These are phyloP conservation scores for Coleophora deauratella DNA, from an alignment of 2,888 invertebrate species.

Conservation along the genomic window DNA sequence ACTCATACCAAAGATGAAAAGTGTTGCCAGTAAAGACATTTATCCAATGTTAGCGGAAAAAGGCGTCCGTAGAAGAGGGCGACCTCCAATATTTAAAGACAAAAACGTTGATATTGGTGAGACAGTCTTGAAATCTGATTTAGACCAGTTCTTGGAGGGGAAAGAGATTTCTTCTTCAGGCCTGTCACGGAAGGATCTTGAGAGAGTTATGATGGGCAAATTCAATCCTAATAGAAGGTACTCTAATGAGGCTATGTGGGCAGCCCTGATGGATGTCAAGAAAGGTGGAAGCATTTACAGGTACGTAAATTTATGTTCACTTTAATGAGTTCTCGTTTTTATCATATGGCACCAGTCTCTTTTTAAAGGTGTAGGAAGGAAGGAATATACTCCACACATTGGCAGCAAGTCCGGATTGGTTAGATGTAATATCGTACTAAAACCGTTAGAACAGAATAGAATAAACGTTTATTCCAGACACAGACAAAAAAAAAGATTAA, in stretches of 20 bases:
- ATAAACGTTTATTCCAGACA: too few relatives aligned
- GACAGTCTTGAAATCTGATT: conserved; percentile 59
- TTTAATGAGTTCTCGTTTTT: too few relatives aligned
- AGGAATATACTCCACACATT: too few relatives aligned
- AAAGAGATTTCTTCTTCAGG: conserved; percentile 68
- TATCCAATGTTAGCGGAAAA: conserved; percentile 47
- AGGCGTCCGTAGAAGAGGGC: conserved; percentile 42
- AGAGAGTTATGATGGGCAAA: conserved; percentile 70
- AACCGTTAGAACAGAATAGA: too few relatives aligned
- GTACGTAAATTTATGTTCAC: conserved; percentile 27
- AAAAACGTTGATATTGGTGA: conserved; percentile 61
- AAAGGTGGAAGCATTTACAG: conserved; percentile 76
- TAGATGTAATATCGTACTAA: too few relatives aligned
- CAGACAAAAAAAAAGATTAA: too few relatives aligned
- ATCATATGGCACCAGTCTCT: too few relatives aligned
- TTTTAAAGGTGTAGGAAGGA: too few relatives aligned
- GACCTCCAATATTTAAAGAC: conserved; percentile 63
- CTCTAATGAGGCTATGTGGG: conserved; percentile 72
- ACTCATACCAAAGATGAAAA: conserved; percentile 50
- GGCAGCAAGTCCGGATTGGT: too few relatives aligned
- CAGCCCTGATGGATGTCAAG: conserved; percentile 75
- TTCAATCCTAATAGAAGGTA: conserved; percentile 67
- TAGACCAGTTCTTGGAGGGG: conserved; percentile 67
- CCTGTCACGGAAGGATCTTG: conserved; percentile 60
- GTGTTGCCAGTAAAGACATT: conserved; percentile 34